Percentiles rank a stretch among this genome's conserved stretches.
phyloP scores from a whole-genome alignment of 2,888 invertebrate genomes.

The Deilephila elpenor region DNA sequence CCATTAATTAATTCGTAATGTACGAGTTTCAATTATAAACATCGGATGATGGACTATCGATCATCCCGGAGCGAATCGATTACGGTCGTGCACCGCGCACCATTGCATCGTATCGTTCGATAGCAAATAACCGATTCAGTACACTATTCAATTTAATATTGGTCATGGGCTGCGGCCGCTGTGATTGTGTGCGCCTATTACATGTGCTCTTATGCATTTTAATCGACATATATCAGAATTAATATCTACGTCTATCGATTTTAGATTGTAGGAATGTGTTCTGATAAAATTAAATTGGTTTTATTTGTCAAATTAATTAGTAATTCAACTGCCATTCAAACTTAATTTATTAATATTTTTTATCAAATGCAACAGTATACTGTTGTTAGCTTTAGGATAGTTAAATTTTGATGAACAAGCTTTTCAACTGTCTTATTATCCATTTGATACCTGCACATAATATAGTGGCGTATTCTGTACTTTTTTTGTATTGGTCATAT shows the following conservation, averaged over 20 bases:
- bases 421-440: background rate
- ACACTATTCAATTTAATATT: constrained; percentile 71
- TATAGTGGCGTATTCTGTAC: too few relatives aligned
- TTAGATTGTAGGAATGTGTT: background rate
- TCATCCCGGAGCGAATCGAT: constrained; percentile 69
- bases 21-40: constrained; percentile 29
- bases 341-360: too few relatives aligned
- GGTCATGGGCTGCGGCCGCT: constrained; percentile 66
- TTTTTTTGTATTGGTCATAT: too few relatives aligned
- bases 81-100: constrained; percentile 54
- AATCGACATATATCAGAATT: constrained; percentile 69
- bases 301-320: background rate
- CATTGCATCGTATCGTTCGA: constrained; percentile 53
- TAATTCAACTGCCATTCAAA: too few relatives aligned
- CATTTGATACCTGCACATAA: too few relatives aligned
- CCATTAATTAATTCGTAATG: constrained; percentile 27
- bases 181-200: constrained; percentile 58
- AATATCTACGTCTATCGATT: constrained; percentile 29
- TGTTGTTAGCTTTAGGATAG: too few relatives aligned
- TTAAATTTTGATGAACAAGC: background rate
- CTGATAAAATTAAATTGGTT: background rate
- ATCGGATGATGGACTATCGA: constrained; percentile 50
- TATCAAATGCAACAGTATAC: too few relatives aligned
- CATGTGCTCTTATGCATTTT: constrained; percentile 62
- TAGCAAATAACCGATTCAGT: constrained; percentile 65